phyloP scores from a whole-genome alignment of 2,888 invertebrate species.

The Drosophila picticornis region DNA sequence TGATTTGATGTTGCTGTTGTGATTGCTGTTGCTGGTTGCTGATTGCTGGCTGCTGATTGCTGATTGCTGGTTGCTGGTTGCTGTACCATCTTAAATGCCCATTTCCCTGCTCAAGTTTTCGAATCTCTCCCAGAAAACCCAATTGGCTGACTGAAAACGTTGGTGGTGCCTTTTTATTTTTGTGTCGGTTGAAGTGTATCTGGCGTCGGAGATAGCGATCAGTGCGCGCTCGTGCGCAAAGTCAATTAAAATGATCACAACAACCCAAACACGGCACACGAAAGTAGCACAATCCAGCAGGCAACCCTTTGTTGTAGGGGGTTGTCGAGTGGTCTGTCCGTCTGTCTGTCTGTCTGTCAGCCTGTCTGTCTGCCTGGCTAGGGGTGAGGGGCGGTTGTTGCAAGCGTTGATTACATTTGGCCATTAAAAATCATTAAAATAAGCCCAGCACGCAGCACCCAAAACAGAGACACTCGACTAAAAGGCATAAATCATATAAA shows the following conservation, averaged over 20 bases:
- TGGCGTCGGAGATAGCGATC: constrained; percentile 43
- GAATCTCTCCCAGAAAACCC: constrained; percentile 30
- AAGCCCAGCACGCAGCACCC: constrained; percentile 54
- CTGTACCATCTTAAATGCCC: constrained; percentile 49
- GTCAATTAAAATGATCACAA: constrained; percentile 80
- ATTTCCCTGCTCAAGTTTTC: constrained; percentile 57
- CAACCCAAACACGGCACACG: constrained; percentile 53
- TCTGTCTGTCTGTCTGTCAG: too few species aligned
- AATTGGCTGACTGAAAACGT: constrained; percentile 33
- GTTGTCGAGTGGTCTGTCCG: constrained; percentile 7
- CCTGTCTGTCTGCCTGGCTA: not conserved
- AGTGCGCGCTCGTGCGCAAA: constrained; percentile 77
- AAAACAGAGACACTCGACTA: constrained; percentile 46
- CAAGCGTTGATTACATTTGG: constrained; percentile 74
- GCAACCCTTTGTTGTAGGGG: constrained; percentile 61
- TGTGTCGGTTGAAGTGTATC: constrained; percentile 43
- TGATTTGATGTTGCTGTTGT: constrained; percentile 28
- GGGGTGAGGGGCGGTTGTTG: constrained; percentile 36
- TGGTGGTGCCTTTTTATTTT: constrained; percentile 11
- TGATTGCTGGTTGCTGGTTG: not conserved
- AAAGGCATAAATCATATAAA: constrained; percentile 63
- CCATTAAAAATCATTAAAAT: constrained; percentile 76
- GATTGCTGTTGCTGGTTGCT: not conserved
- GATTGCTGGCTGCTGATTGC: not conserved
- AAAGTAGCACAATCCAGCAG: not conserved